Conservation (phyloP, 2,113 vertebrate genomes). For the Sinosuthora webbiana region DNA sequence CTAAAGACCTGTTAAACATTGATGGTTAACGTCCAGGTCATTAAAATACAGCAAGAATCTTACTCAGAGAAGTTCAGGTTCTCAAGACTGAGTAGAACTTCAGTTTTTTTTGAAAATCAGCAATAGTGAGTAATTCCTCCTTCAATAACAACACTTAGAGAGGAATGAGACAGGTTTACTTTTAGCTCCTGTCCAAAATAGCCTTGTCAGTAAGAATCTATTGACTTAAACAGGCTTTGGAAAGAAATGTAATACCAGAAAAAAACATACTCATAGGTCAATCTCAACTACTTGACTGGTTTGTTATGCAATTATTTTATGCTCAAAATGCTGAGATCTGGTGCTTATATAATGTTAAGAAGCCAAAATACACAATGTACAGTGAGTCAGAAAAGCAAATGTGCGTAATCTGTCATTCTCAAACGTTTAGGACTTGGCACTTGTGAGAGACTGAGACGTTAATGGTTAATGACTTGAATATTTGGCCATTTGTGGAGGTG, state of each 20-base stretch:
- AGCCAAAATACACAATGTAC: not conserved
- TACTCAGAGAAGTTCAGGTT: not conserved
- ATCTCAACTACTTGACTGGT: not conserved
- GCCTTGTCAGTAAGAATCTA: not conserved
- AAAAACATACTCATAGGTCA: not conserved
- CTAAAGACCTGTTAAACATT: not conserved
- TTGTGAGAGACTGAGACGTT: too few species aligned
- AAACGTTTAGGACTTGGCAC: not conserved
- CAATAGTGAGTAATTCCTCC: not conserved
- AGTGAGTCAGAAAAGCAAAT: not conserved
- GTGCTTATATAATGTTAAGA: not conserved
- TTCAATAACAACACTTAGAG: not conserved
- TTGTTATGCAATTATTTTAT: not conserved
- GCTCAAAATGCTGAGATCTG: not conserved
- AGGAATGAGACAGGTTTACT: not conserved
- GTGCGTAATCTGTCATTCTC: not conserved
- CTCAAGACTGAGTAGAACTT: not conserved
- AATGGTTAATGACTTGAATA: not conserved
- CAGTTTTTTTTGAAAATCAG: not conserved
- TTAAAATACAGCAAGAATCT: not conserved
- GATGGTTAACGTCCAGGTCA: not conserved
- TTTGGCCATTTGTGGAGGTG: not conserved
- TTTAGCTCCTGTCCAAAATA: not conserved
- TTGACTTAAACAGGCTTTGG: not conserved
- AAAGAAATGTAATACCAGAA: not conserved